Conservation (phyloP, 2,113 vertebrate species). For the Rana temporaria region DNA sequence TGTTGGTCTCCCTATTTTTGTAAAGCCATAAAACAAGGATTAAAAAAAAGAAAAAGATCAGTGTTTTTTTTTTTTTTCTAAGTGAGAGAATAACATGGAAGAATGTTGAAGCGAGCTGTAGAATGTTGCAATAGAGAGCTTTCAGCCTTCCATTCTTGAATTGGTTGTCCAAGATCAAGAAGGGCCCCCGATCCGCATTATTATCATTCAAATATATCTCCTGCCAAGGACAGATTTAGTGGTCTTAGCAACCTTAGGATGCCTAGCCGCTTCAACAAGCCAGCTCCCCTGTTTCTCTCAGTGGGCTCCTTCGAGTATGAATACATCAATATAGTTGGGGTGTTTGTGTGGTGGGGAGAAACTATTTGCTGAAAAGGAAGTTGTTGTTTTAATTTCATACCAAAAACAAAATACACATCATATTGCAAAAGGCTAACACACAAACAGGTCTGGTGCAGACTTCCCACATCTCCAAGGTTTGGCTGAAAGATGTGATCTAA, state of each 20-base stretch:
- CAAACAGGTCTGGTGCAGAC: not conserved
- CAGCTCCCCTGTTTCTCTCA: constrained; percentile 18
- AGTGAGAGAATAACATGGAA: not conserved
- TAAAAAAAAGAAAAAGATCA: not conserved
- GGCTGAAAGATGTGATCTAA: constrained; percentile 30
- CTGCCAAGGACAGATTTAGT: constrained; percentile 55
- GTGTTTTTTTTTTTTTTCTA: not conserved
- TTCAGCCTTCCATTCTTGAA: constrained; percentile 1
- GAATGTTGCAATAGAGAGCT: constrained; percentile 68
- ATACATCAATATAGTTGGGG: too few relatives aligned
- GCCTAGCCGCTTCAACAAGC: constrained; percentile 20
- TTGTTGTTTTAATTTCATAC: constrained; percentile 8
- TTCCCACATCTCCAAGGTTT: constrained; percentile 35
- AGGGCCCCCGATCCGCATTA: constrained; percentile 44
- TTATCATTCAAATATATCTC: constrained; percentile 51
- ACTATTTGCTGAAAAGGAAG: constrained; percentile 16
- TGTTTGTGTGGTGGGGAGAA: not conserved
- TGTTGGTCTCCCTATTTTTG: too few relatives aligned
- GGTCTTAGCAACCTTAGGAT: constrained; percentile 44
- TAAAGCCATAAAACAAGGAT: not conserved
- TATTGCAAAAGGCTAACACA: constrained; percentile 28
- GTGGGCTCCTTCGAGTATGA: constrained; percentile 28
- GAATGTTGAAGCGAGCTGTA: constrained; percentile 58
- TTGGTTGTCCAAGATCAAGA: constrained; percentile 26
- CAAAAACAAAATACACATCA: constrained; percentile 29